Percentiles rank a stretch among this genome's conserved stretches.
These are phyloP conservation scores for Sebastes schlegelii DNA, from an alignment of 2,113 vertebrate genomes.

Conservation along the genomic window DNA sequence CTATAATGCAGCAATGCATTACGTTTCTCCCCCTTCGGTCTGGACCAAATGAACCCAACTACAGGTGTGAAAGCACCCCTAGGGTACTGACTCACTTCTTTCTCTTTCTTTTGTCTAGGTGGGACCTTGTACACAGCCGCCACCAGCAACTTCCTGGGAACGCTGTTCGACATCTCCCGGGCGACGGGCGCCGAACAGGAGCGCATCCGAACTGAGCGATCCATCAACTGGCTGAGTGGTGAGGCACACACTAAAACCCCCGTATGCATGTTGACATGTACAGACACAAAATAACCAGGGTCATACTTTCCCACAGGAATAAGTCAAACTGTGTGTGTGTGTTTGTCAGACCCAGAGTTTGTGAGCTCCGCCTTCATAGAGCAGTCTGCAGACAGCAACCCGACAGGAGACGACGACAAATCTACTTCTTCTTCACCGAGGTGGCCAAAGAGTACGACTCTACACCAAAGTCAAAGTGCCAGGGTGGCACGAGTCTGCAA, in stretches of 20 bases:
- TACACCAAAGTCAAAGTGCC: constrained; percentile 87
- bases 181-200: constrained; percentile 85
- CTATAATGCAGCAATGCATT: too few species aligned
- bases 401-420: constrained; percentile 86
- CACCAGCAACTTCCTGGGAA: constrained; percentile 91
- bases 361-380: constrained; percentile 87
- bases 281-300: background rate
- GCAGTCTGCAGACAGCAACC: constrained; percentile 78
- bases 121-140: constrained; percentile 88
- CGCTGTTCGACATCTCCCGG: constrained; percentile 88
- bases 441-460: constrained; percentile 87
- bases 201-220: constrained; percentile 88
- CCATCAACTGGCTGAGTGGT: constrained; percentile 90
- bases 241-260: constrained; percentile 54
- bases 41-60: too few species aligned
- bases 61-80: too few species aligned
- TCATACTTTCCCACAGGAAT: background rate
- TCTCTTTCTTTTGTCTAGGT: constrained; percentile 67
- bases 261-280: background rate
- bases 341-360: constrained; percentile 87
- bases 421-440: constrained; percentile 94
- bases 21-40: too few species aligned
- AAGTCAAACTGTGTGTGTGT: background rate
- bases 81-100: accelerated
- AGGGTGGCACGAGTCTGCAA: constrained; percentile 93